Evolutionary conservation across 2,888 invertebrate species (phyloP), one percentile per base, ranked within the genome.

Genomic region (Bellardia bayeri): DNA sequence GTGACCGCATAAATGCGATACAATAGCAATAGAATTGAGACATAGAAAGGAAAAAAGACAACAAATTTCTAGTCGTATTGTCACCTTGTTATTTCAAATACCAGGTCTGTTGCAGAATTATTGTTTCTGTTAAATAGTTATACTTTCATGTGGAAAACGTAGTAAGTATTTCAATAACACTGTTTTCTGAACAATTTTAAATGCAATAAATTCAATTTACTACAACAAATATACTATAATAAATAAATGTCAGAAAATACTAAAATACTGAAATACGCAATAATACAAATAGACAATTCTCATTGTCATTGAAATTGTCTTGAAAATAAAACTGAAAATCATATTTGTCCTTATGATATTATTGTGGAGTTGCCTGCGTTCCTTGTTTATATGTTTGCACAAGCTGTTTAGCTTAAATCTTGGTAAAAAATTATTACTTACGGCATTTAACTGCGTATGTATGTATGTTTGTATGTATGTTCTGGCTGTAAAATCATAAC

Each of bases 1-100:
- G 56, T 42, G 78, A 58, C 58, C 58, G 42, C 42, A 56, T 54
- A 40, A 75, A 75, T 49, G 61, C 16, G 58, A 74, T 23, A 30
- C 42, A 74, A 58, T 74, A 23, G 68, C 42, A 30, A 49, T 49
- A 49, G 30, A 68, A 49, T 49, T 49, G 49, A 49, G 2, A 49
- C 11, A 49, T 6, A 30, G 23, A 11, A 30, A 3, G 23, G 16
- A 56, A 23, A 56, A 51, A 51, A n/a, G n/a, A 51, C 4, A 51
- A 51, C 6, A 51, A 51, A 66, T 9, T n/a, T 49, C 3, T 68
- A 30, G 23, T 23, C 30, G 51, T 49, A 51, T 69, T 68, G 33
- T 68, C 68, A 68, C 49, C 23, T 68, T 8, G 68, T 68, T 33
- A 54, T n/a, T 2, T 54, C 69, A 16, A 69, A 69, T 54, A 54